Base-by-base conservation (phyloP, 2,797 vertebrate species). In the Agapornis canus region DNA sequence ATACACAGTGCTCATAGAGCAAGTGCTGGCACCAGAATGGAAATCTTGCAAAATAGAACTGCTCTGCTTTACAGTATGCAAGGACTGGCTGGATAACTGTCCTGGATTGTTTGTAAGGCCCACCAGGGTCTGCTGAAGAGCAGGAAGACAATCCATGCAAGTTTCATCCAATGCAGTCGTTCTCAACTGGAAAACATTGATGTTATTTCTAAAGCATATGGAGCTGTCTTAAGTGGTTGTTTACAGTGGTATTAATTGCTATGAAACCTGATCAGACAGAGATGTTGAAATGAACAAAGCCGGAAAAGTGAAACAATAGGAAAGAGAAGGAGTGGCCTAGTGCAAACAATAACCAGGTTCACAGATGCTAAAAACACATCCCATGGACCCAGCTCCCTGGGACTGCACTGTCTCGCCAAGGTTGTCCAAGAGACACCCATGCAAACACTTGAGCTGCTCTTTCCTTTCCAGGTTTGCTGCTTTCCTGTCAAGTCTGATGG, bases 271-370 rank as follows among this genome's bases (percentile, higher is more conserved):
- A 86, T 92, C 85, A 75, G 69, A 81, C 79, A 86, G 88, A 94
- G 91, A 94, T 52, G 32, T 90, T 66, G 85, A 90, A 95, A 96
- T 70, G 90, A 96, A 92, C 77, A 90, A 82, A 82, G 90, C 80
- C 94, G 90, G 96, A 96, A 96, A 88, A 93, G 51, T 14, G 13
- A 82, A 94, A 96, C 96, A 96, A 96, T 96, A 89, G 90, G 70
- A 60, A 90, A 92, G 65, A 89, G 65, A 18, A 94, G 95, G 93
- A 95, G 93, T 72, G 69, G 86, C 63, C 63, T 71, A n/a, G 23
- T 14, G 22, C 26, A 70, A 51, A 94, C 63, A 95, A 92, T 94
- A 82, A 72, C 35, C 93, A 95, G 82, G 82, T 96, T 85, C 86
- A 79, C 88, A 95, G 86, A 73, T 86, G 95, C 82, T 88, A 63